Conservation (phyloP, 2,113 vertebrate genomes). For the Anguilla japonica region DNA sequence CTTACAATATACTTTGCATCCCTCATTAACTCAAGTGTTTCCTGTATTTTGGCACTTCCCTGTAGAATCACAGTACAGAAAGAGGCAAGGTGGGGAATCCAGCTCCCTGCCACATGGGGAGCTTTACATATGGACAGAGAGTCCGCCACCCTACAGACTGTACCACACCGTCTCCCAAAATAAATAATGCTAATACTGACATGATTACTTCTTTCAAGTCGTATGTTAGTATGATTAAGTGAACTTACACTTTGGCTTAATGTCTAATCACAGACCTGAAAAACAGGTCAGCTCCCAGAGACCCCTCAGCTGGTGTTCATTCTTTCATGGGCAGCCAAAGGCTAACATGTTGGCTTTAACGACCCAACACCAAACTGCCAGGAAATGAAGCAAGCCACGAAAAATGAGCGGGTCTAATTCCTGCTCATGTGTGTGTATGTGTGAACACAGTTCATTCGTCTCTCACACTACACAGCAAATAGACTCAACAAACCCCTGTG, state of each 20-base stretch:
- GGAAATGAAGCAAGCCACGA: not conserved
- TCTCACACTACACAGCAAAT: constrained; percentile 1
- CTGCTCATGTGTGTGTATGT: not conserved
- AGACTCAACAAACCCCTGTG: not conserved
- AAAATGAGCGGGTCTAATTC: not conserved
- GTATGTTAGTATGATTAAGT: not conserved
- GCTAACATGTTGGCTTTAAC: constrained; percentile 4
- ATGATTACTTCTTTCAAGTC: not conserved
- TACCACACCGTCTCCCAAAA: no score
- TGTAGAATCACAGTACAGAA: no score
- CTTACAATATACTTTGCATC: no score
- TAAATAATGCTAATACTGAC: no score
- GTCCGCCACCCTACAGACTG: no score
- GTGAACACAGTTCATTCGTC: not conserved
- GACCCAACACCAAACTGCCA: constrained; percentile 18
- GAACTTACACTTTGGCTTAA: not conserved
- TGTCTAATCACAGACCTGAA: not conserved
- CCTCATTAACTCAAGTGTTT: no score
- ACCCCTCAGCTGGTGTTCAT: not conserved
- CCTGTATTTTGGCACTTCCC: no score
- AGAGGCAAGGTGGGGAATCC: no score
- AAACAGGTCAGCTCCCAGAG: not conserved
- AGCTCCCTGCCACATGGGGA: no score
- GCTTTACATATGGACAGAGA: no score
- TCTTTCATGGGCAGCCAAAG: not conserved